These are phyloP conservation scores for Pogona vitticeps DNA, from an alignment of 2,113 vertebrate genomes.

Conservation along the genomic window DNA sequence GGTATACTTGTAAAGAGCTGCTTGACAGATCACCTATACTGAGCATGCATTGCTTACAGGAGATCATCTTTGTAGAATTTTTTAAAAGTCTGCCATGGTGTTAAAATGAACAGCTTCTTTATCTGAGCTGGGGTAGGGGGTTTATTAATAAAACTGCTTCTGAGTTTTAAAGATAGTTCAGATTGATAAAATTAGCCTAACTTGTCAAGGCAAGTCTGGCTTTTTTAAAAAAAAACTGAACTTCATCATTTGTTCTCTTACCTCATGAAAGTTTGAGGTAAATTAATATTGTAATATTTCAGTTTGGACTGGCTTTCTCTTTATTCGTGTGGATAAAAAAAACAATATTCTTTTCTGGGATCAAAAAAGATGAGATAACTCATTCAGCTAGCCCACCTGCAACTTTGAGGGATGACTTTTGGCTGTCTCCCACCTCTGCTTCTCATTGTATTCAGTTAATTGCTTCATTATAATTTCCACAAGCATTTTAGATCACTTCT, in stretches of 20 bases:
- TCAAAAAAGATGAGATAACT: no score
- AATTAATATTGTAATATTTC: neutral
- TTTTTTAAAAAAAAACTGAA: neutral
- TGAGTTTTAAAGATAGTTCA: neutral
- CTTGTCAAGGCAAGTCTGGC: neutral
- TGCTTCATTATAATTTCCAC: neutral
- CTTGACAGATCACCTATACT: neutral
- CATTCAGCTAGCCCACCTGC: no score
- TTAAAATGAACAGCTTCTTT: neutral
- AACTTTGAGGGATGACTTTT: no score
- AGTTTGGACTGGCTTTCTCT: constrained; percentile 4
- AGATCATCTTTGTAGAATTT: neutral
- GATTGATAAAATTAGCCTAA: neutral
- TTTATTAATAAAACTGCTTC: neutral
- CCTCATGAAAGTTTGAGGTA: neutral
- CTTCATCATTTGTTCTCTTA: neutral
- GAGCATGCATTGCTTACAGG: neutral
- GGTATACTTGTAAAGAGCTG: neutral
- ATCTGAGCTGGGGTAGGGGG: neutral
- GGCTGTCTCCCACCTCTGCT: no score
- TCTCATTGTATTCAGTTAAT: neutral
- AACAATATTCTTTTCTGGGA: neutral
- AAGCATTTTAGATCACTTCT: neutral
- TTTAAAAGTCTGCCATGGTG: neutral
- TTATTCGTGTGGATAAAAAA: neutral